Conservation (phyloP, 2,888 invertebrate genomes). For the Zygogramma bicolorata region DNA sequence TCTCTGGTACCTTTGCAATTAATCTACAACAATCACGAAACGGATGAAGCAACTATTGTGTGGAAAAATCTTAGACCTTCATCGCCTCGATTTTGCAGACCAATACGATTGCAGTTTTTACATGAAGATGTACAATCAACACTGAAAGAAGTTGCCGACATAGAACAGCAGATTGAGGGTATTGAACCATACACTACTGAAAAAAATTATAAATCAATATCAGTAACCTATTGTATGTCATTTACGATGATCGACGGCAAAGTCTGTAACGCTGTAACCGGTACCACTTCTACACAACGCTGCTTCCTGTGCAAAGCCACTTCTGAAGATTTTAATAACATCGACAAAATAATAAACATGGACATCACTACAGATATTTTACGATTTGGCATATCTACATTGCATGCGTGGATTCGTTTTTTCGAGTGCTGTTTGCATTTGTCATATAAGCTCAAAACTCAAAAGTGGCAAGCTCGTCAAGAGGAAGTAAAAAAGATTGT, state of each 20-base stretch:
- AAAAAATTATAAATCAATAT: no score
- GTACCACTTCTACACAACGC: constrained; percentile 44
- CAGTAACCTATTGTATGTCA: no score
- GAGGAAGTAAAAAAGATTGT: not conserved
- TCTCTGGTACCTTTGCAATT: constrained; percentile 47
- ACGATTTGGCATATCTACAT: constrained; percentile 32
- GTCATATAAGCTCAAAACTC: not conserved
- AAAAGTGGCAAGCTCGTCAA: constrained; percentile 6
- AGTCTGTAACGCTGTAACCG: no score
- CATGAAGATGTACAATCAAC: constrained; percentile 50
- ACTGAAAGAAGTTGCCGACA: constrained; percentile 45
- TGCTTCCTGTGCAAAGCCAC: constrained; percentile 46
- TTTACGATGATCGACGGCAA: no score
- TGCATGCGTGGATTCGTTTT: constrained; percentile 9
- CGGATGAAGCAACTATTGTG: constrained; percentile 44
- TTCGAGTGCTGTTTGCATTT: not conserved
- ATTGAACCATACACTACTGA: no score
- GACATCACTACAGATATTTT: not conserved
- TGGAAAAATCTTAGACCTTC: constrained; percentile 55
- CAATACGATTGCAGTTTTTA: constrained; percentile 54
- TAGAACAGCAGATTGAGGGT: constrained; percentile 31
- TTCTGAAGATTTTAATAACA: constrained; percentile 45
- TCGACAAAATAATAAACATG: constrained; percentile 5
- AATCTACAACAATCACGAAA: constrained; percentile 17
- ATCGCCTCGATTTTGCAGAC: constrained; percentile 52